Evolutionary conservation across 1,140 invertebrate genomes (phyloP).

Genomic region (Nylanderia fulva): DNA sequence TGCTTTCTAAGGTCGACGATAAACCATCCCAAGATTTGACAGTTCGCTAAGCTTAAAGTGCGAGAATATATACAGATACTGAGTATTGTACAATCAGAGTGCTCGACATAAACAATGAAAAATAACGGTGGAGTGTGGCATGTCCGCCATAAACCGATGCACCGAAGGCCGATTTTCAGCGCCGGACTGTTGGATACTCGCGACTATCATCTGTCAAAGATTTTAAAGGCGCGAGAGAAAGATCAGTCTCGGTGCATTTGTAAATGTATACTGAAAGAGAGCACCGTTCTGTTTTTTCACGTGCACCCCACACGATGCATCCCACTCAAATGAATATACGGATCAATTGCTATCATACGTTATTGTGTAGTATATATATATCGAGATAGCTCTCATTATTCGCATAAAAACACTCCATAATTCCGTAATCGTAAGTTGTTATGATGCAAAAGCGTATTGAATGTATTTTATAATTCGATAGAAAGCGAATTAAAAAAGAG

Average conservation of each 20-base stretch:
- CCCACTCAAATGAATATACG: not conserved
- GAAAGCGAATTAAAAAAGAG: not conserved
- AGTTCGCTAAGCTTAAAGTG: slow-evolving; percentile 6
- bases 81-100: slow-evolving; percentile 8
- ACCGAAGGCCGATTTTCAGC: slow-evolving; percentile 9
- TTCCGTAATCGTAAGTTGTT: not conserved
- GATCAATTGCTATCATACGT: slow-evolving; percentile 37
- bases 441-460: not conserved
- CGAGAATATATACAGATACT: slow-evolving; percentile 25
- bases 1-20: not conserved
- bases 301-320: not conserved
- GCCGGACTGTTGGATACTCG: not conserved
- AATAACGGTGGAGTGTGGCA: not conserved
- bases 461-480: too few species aligned
- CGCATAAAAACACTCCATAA: not conserved
- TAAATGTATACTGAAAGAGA: not conserved
- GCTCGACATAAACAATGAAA: not conserved
- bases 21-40: slow-evolving; percentile 12
- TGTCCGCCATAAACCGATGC: slow-evolving; percentile 12
- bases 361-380: not conserved
- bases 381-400: not conserved
- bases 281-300: not conserved
- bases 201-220: not conserved
- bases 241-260: not conserved
- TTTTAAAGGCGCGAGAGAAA: not conserved